Conservation (phyloP, 2,797 vertebrate genomes). For the Lateolabrax maculatus region DNA sequence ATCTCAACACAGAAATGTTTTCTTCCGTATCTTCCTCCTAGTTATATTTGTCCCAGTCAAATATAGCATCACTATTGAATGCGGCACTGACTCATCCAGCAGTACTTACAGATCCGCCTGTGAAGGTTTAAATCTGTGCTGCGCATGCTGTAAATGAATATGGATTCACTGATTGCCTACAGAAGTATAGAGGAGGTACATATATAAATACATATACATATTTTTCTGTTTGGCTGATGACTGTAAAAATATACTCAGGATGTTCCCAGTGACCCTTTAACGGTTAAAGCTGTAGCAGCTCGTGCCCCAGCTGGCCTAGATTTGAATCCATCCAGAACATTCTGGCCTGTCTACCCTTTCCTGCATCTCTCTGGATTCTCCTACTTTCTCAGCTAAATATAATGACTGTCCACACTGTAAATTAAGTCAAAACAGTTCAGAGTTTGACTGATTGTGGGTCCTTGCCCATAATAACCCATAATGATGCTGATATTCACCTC, state of each 20-base stretch:
- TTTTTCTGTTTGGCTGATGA: constrained; percentile 24
- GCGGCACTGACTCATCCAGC: background rate
- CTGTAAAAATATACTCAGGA: constrained; percentile 3
- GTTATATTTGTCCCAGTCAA: constrained; percentile 9
- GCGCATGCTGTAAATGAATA: constrained; percentile 5
- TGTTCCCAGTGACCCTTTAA: constrained; percentile 5
- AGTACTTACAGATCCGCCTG: background rate
- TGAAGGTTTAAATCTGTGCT: constrained; percentile 2
- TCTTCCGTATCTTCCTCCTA: background rate
- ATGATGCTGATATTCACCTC: constrained; percentile 2
- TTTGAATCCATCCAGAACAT: constrained; percentile 51
- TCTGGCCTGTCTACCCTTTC: constrained; percentile 37
- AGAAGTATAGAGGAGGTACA: background rate
- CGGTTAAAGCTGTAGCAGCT: constrained; percentile 7
- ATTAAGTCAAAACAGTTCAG: background rate
- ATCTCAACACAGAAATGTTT: background rate
- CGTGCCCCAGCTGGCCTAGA: constrained; percentile 41
- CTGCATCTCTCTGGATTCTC: constrained; percentile 10
- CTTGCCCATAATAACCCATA: background rate
- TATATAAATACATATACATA: background rate
- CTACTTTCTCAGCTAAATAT: constrained; percentile 7
- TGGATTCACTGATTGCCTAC: background rate
- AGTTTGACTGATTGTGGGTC: background rate
- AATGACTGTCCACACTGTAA: background rate
- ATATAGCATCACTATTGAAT: constrained; percentile 7